phyloP scores from a whole-genome alignment of 2,888 invertebrate genomes.

The Tipula lateralis region DNA sequence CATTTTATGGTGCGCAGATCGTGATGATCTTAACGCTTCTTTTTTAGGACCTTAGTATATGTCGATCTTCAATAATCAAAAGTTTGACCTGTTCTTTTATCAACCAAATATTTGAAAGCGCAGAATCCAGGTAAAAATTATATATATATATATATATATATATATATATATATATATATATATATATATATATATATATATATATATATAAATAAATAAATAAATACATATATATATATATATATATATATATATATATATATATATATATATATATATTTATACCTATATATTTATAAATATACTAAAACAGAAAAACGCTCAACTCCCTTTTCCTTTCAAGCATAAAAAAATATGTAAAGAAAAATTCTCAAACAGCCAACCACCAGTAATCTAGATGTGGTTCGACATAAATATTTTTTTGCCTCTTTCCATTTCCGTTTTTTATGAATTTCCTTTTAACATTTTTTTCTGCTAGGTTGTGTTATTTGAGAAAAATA shows the following conservation, averaged over 20 bases:
- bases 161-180: not conserved
- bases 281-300: not conserved
- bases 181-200: not conserved
- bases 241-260: not conserved
- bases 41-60: too few relatives aligned
- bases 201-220: too few relatives aligned
- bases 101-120: not conserved
- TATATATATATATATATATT: not conserved
- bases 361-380: not conserved
- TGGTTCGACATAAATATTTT: constrained; percentile 24
- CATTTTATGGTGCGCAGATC: not conserved
- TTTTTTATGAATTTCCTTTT: constrained; percentile 24
- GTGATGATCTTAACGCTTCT: not conserved
- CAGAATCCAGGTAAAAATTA: not conserved
- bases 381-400: constrained; percentile 24
- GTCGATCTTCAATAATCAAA: not conserved
- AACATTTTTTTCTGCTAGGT: constrained; percentile 4
- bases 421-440: not conserved
- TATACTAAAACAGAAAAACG: not conserved
- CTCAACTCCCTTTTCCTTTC: constrained; percentile 11
- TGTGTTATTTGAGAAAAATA: not conserved
- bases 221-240: not conserved
- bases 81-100: not conserved
- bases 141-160: not conserved
- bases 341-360: not conserved